These are phyloP conservation scores for Drosophila ezoana DNA, from an alignment of 2,888 invertebrate species.

Conservation along the genomic window DNA sequence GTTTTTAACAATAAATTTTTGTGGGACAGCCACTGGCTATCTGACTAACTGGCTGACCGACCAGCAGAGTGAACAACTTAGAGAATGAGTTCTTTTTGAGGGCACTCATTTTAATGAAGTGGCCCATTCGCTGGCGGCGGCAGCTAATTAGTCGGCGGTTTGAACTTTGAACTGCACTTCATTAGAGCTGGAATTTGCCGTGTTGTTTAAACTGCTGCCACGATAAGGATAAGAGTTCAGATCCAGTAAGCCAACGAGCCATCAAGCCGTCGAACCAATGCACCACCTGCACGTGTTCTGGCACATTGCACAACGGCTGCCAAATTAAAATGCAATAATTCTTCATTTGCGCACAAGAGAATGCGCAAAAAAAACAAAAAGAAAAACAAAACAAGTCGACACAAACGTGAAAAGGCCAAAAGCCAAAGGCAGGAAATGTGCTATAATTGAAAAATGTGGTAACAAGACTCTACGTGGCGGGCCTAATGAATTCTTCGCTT, in stretches of 20 bases:
- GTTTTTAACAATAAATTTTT: constrained; percentile 80
- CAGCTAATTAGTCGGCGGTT: constrained; percentile 71
- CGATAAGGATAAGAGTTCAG: constrained; percentile 53
- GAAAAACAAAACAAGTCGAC: constrained; percentile 1
- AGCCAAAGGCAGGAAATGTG: constrained; percentile 70
- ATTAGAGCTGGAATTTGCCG: constrained; percentile 61
- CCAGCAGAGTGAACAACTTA: constrained; percentile 13
- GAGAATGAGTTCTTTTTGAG: constrained; percentile 19
- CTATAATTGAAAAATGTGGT: constrained; percentile 84
- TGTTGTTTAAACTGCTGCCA: constrained; percentile 38
- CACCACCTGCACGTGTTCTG: constrained; percentile 65
- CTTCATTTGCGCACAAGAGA: constrained; percentile 72
- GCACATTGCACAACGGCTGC: constrained; percentile 58
- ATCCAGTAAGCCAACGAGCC: constrained; percentile 18
- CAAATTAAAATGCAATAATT: constrained; percentile 83
- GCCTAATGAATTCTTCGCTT: constrained; percentile 79
- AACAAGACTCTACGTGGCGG: constrained; percentile 79
- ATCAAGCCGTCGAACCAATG: constrained; percentile 23
- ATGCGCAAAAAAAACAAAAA: constrained; percentile 4
- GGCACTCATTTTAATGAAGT: constrained; percentile 75
- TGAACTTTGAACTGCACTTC: constrained; percentile 75
- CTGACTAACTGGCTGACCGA: constrained; percentile 24
- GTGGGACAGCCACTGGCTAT: constrained; percentile 50
- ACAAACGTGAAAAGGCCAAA: constrained; percentile 33
- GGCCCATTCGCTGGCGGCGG: constrained; percentile 32